Evolutionary conservation across 2,797 vertebrate genomes (phyloP), one percentile per base, ranked within the genome.

Genomic region (Enteromius thamalakanensis): DNA sequence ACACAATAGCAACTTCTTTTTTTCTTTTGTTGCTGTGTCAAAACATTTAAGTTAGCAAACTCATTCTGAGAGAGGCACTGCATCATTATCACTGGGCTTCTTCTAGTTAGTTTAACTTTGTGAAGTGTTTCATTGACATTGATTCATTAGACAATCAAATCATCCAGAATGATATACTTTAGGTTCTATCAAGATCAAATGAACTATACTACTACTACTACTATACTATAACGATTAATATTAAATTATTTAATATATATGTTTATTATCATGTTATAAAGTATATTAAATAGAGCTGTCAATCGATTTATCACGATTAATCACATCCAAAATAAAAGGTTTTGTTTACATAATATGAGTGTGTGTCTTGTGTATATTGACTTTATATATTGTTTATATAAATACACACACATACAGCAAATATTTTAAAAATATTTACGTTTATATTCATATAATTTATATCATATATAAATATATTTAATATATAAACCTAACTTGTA

Each of bases 1-100:
- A 90, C 92, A 91, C 92, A 90, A 91, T 90, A 88, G 89, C 86
- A 60, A 76, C 71, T 67, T 75, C 23, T 76, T 68, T 82, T 72
- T 47, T 55, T 76, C 71, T 67, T 82, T 84, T 84, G 76, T 64
- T 60, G 65, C 49, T 65, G 40, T 70, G 76, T 71, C 81, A 76
- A 82, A 82, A 76, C 72, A 76, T 82, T 82, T 82, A 67, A 76
- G 72, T 76, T 51, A 26, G 55, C 8, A 74, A 76, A 76, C 23
- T 42, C 32, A 40, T 75, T 75, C 45, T 10, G 26, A 34, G 37
- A 49, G 45, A 32, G 32, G 58, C 45, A 34, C 45, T 32, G 62
- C n/a, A 76, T 76, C 64, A 55, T 58, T 76, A 53, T 11, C 37
- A n/a, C 26, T 65, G n/a, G 34, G 21, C 71, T 60, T 6, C 11